Percentiles rank a stretch among this genome's conserved stretches.
These are phyloP conservation scores for Cantharis rufa DNA, from an alignment of 2,888 invertebrate species.

Conservation along the genomic window DNA sequence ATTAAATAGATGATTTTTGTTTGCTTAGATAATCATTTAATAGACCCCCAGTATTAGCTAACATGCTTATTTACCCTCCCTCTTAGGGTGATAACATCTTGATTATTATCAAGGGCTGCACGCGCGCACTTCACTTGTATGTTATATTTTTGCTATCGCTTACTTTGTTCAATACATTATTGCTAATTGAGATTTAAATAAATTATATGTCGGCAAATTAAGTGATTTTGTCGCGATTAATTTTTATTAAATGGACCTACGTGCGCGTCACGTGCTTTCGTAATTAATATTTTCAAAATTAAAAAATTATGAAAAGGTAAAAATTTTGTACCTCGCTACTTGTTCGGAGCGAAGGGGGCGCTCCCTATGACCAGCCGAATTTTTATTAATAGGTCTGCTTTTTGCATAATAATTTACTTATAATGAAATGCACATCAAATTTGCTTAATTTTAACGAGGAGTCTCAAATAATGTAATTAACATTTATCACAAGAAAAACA, in stretches of 20 bases:
- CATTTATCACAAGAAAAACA: not conserved
- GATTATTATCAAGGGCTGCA: slow-evolving; percentile 35
- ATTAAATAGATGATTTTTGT: slow-evolving; percentile 60
- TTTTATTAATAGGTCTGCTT: not conserved
- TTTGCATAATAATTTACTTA: not conserved
- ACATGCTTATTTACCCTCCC: slow-evolving; percentile 54
- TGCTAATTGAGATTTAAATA: slow-evolving; percentile 14
- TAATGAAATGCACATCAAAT: slow-evolving; percentile 1
- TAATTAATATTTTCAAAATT: not conserved
- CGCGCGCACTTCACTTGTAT: slow-evolving; percentile 34
- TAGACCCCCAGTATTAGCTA: slow-evolving; percentile 54
- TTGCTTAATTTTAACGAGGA: slow-evolving; percentile 5
- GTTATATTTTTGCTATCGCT: slow-evolving; percentile 18
- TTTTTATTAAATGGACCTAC: not conserved
- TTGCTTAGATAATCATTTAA: slow-evolving; percentile 59
- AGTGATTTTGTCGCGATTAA: not conserved
- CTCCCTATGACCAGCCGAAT: not conserved
- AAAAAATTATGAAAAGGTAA: not conserved
- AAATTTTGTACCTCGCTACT: not conserved
- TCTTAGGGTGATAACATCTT: slow-evolving; percentile 42
- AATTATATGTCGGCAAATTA: not conserved
- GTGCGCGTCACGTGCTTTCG: not conserved
- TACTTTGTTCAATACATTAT: slow-evolving; percentile 7
- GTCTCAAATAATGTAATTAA: not conserved
- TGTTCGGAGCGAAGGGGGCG: not conserved